Evolutionary conservation across 2,797 vertebrate genomes (phyloP).

Genomic region (Sebastolobus altivelis): DNA sequence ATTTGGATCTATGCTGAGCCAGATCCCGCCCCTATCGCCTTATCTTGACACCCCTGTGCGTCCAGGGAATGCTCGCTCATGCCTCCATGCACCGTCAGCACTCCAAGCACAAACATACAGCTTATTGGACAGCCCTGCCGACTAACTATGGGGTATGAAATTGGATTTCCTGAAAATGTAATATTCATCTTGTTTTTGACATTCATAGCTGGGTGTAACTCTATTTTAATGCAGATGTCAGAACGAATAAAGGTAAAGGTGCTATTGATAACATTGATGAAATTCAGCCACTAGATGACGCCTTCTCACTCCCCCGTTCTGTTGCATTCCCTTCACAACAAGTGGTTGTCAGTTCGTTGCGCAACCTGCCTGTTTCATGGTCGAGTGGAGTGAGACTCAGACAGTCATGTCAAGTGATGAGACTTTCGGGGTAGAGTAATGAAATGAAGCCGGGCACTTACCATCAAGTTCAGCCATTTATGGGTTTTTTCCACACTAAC

Average conservation of each 20-base stretch:
- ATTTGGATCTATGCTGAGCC: slow-evolving; percentile 73
- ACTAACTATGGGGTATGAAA: slow-evolving; percentile 36
- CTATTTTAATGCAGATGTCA: neutral
- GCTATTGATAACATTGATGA: no score
- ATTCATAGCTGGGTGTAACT: neutral
- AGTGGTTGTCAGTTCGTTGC: no score
- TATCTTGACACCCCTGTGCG: slow-evolving; percentile 78
- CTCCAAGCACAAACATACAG: slow-evolving; percentile 63
- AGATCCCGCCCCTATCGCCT: slow-evolving; percentile 72
- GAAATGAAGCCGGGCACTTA: no score
- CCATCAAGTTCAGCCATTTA: no score
- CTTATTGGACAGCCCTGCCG: slow-evolving; percentile 10
- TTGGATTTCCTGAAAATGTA: neutral
- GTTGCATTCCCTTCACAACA: no score
- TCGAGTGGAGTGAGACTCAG: no score
- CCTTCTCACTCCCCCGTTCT: no score
- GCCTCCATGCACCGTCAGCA: slow-evolving; percentile 77
- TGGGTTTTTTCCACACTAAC: no score
- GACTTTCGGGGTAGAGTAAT: no score
- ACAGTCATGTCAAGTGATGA: no score
- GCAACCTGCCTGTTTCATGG: no score
- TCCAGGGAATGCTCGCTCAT: slow-evolving; percentile 75
- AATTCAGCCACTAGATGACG: no score
- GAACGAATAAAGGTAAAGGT: neutral
- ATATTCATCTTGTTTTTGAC: neutral